phyloP scores from a whole-genome alignment of 1,140 invertebrate genomes.

The Caenorhabditis inopinata region DNA sequence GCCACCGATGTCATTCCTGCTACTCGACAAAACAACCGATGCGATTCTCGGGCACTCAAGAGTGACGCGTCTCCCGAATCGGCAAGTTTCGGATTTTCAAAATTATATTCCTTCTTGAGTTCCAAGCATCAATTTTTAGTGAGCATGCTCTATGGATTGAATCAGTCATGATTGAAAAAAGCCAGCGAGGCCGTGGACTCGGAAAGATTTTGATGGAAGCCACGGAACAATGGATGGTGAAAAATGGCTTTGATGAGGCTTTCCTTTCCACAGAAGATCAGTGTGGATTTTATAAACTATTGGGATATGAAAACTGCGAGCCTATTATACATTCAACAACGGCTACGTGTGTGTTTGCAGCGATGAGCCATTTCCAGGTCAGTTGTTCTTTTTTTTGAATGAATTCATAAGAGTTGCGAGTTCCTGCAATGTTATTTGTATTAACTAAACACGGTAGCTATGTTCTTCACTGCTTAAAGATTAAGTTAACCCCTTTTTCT shows the following conservation, averaged over 20 bases:
- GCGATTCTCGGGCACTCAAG: conserved; percentile 31
- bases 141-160: conserved; percentile 10
- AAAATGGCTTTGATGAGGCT: conserved; percentile 3
- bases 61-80: conserved; percentile 33
- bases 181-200: conserved; percentile 20
- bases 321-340: conserved; percentile 41
- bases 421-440: too few relatives aligned
- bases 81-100: conserved; percentile 27
- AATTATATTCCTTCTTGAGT: too few relatives aligned
- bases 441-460: too few relatives aligned
- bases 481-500: too few relatives aligned
- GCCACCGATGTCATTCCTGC: conserved; percentile 31
- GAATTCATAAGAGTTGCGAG: too few relatives aligned
- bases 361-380: neutral
- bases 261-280: conserved; percentile 39
- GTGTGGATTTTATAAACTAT: conserved; percentile 11
- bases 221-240: neutral
- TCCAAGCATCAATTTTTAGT: conserved; percentile 15
- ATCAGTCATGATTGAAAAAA: conserved; percentile 15
- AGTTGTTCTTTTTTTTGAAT: neutral
- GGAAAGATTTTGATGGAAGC: conserved; percentile 25
- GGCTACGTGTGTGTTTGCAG: conserved; percentile 36
- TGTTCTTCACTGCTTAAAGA: too few relatives aligned
- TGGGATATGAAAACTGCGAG: conserved; percentile 34
- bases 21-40: conserved; percentile 9